Evolutionary conservation across 2,113 vertebrate genomes (phyloP).

Genomic region (Seriola quinqueradiata): DNA sequence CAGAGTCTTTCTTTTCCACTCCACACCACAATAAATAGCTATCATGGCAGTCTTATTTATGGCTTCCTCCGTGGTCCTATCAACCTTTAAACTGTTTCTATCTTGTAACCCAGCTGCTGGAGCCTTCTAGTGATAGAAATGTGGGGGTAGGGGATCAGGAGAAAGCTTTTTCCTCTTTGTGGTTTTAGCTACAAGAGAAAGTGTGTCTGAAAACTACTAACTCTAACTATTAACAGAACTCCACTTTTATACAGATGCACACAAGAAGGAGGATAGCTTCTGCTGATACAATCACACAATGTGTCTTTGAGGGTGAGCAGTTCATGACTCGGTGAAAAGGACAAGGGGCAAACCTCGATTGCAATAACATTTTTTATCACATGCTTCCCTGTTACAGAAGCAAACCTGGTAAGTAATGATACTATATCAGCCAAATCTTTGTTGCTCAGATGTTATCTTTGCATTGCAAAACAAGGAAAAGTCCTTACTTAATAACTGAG

Average conservation of each 20-base stretch:
- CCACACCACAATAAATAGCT: conserved; percentile 79
- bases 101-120: conserved; percentile 82
- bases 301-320: conserved; percentile 36
- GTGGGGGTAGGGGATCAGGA: conserved; percentile 60
- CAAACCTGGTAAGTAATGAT: conserved; percentile 42
- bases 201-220: conserved; percentile 11
- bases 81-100: conserved; percentile 85
- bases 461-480: conserved; percentile 23
- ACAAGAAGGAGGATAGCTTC: conserved; percentile 6
- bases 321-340: conserved; percentile 65
- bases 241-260: conserved; percentile 1
- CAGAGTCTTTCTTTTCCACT: conserved; percentile 41
- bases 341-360: conserved; percentile 65
- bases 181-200: conserved; percentile 30
- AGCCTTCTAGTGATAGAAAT: conserved; percentile 80
- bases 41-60: conserved; percentile 85
- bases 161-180: conserved; percentile 24
- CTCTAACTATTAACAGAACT: conserved; percentile 21
- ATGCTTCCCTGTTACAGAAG: conserved; percentile 36
- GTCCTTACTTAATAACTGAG: neutral
- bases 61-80: conserved; percentile 86
- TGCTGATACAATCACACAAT: conserved; percentile 41
- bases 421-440: conserved; percentile 45
- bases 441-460: conserved; percentile 35
- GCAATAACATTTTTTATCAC: conserved; percentile 58